phyloP scores from a whole-genome alignment of 2,113 vertebrate species.

The Lycocorax pyrrhopterus region DNA sequence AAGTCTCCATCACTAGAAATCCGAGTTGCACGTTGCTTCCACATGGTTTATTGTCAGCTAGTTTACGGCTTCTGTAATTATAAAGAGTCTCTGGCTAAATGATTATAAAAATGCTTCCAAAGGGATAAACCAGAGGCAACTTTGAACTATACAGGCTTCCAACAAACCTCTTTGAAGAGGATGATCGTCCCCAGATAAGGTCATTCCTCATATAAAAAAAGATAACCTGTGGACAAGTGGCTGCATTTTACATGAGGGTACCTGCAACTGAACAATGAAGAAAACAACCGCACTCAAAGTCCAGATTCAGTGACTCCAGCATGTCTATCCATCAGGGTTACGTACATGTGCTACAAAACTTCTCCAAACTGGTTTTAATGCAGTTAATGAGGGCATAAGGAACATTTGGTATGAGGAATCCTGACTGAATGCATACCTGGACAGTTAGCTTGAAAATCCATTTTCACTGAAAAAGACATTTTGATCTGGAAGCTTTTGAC shows the following conservation, averaged over 20 bases:
- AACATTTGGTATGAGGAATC: neutral
- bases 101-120: neutral
- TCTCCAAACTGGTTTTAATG: neutral
- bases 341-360: neutral
- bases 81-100: neutral
- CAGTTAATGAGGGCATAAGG: neutral
- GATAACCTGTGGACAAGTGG: rapidly evolving
- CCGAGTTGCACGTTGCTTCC: neutral
- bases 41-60: neutral
- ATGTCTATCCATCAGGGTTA: neutral
- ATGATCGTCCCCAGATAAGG: neutral
- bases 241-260: neutral
- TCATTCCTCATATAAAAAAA: neutral
- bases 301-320: neutral
- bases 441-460: neutral
- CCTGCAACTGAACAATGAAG: neutral
- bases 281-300: neutral
- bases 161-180: neutral
- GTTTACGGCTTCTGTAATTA: neutral
- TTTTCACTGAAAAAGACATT: neutral
- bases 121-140: neutral
- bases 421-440: neutral
- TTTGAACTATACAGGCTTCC: neutral
- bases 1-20: neutral
- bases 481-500: neutral